Evolutionary conservation across 2,113 vertebrate genomes (phyloP).

Genomic region (Puffinus mauretanicus): DNA sequence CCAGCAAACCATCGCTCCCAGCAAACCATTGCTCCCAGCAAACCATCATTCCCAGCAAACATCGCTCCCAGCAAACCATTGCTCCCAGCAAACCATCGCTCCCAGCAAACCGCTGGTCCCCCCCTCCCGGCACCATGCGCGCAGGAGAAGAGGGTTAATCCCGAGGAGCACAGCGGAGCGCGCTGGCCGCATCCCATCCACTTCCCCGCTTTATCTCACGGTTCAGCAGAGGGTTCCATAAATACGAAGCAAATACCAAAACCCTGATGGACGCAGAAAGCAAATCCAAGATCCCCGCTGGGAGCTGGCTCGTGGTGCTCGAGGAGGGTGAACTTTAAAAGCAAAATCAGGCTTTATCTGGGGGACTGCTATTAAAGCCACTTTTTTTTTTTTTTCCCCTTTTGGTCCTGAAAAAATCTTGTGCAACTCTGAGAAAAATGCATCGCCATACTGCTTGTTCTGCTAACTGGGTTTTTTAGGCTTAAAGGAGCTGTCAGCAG

Average conservation of each 20-base stretch:
- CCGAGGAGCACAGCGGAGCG: neutral
- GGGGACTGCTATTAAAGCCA: neutral
- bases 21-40: neutral
- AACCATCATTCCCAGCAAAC: accelerated
- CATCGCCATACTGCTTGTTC: neutral
- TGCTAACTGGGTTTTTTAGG: neutral
- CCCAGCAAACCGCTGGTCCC: neutral
- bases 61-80: accelerated
- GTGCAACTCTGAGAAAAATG: accelerated
- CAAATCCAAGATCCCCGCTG: slow-evolving; percentile 10
- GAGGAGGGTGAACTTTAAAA: slow-evolving; percentile 12
- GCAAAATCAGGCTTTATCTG: neutral
- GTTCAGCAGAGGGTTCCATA: slow-evolving; percentile 24
- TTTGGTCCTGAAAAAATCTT: neutral
- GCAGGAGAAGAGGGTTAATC: neutral
- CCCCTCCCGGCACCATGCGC: accelerated
- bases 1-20: accelerated
- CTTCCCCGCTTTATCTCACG: neutral
- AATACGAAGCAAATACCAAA: slow-evolving; percentile 43
- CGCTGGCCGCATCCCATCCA: neutral
- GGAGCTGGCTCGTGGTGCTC: neutral
- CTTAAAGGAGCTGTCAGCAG: neutral
- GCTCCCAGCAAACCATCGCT: accelerated
- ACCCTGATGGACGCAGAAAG: slow-evolving; percentile 4
- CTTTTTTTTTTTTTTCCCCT: neutral